A percentile compares a stretch with the other conserved stretches of the same genome.
Conservation (phyloP, 2,113 vertebrate genomes). For the Anolis sagrei region DNA sequence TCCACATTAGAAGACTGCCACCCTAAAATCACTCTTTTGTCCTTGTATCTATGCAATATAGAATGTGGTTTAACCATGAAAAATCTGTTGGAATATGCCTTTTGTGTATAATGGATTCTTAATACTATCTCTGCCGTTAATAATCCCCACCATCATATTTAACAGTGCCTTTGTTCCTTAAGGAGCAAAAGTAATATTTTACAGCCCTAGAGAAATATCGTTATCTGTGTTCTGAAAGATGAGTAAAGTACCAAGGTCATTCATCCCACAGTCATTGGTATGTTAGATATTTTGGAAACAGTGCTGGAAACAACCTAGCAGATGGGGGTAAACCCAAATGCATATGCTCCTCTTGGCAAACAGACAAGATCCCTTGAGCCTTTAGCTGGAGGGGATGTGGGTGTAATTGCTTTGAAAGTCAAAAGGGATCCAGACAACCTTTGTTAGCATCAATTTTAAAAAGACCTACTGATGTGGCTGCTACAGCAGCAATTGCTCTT, state of each 20-base stretch:
- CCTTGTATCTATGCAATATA: background rate
- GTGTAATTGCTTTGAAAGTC: slow-evolving; percentile 6
- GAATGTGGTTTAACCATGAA: background rate
- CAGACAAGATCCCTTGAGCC: background rate
- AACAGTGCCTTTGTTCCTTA: slow-evolving; percentile 17
- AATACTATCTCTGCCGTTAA: slow-evolving; percentile 24
- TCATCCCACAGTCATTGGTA: background rate
- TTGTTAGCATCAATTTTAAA: background rate
- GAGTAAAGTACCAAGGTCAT: slow-evolving; percentile 9
- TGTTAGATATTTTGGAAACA: background rate
- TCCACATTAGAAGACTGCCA: background rate
- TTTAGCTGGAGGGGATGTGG: background rate
- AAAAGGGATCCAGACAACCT: background rate
- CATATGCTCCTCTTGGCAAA: slow-evolving; percentile 4
- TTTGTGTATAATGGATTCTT: slow-evolving; percentile 18
- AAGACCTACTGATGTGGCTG: background rate
- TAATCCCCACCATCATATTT: slow-evolving; percentile 26
- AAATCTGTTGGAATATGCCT: background rate
- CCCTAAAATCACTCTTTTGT: background rate
- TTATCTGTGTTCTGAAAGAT: slow-evolving; percentile 19
- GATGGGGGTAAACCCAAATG: background rate
- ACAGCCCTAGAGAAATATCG: slow-evolving; percentile 13
- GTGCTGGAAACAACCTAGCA: background rate
- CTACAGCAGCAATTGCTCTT: background rate
- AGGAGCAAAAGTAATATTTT: slow-evolving; percentile 25